Conservation (phyloP, 92 coral and sea anemone species). For the Siderastrea siderea region DNA sequence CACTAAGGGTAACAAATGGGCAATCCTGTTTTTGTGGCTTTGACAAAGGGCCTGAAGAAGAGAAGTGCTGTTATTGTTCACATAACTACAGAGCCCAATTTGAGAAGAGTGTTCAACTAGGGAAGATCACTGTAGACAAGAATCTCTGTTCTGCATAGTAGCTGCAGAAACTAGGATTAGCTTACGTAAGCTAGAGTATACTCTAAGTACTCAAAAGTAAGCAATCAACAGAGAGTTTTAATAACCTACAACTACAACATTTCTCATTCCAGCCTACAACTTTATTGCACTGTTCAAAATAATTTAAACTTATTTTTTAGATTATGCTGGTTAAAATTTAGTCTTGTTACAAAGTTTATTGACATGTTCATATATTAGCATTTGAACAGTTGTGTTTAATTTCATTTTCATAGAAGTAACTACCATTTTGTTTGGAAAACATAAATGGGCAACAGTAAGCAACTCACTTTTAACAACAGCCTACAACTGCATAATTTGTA, state of each 20-base stretch:
- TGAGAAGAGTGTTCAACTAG: slow-evolving; percentile 61
- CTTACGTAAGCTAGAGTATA: not conserved
- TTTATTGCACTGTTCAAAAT: slow-evolving; percentile 39
- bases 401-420: not conserved
- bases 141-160: slow-evolving; percentile 49
- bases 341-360: slow-evolving; percentile 32
- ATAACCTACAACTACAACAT: slow-evolving; percentile 15
- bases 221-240: slow-evolving; percentile 33
- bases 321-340: slow-evolving; percentile 31
- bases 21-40: slow-evolving; percentile 69
- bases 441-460: slow-evolving; percentile 33
- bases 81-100: slow-evolving; percentile 66
- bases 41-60: slow-evolving; percentile 58
- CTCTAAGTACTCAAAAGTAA: slow-evolving; percentile 31
- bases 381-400: slow-evolving; percentile 26
- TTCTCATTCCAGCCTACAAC: slow-evolving; percentile 36
- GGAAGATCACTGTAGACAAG: slow-evolving; percentile 72
- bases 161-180: slow-evolving; percentile 26
- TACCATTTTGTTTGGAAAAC: not conserved
- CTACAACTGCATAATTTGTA: slow-evolving; percentile 21
- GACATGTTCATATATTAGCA: slow-evolving; percentile 35
- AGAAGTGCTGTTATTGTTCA: slow-evolving; percentile 53
- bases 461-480: slow-evolving; percentile 29
- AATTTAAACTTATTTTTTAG: not conserved
- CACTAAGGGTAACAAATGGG: slow-evolving; percentile 71